Evolutionary conservation across 35 echinoderm and acorn worm species (phyloP).

Genomic region (Hemicentrotus pulcherrimus): DNA sequence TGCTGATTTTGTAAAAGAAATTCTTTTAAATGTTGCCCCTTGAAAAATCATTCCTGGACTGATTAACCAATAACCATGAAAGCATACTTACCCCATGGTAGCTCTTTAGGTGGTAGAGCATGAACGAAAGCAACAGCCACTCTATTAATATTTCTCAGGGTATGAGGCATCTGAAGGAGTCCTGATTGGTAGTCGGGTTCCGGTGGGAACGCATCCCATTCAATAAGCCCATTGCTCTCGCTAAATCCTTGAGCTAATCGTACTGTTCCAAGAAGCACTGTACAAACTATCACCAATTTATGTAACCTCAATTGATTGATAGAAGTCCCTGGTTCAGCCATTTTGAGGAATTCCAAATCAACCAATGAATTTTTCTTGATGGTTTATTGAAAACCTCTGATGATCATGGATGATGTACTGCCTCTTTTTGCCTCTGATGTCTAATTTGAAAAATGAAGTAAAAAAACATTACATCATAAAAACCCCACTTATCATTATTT

Average conservation of each 20-base stretch:
- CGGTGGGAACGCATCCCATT: conserved; percentile 50
- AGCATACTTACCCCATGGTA: conserved; percentile 56
- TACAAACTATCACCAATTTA: not conserved
- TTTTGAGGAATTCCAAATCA: not conserved
- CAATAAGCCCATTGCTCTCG: conserved; percentile 1
- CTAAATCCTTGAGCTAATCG: not conserved
- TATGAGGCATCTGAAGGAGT: not conserved
- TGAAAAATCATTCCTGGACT: not conserved
- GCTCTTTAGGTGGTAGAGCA: conserved; percentile 49
- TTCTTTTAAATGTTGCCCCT: too few species aligned
- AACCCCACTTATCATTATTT: too few species aligned
- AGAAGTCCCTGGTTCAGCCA: not conserved
- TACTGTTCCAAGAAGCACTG: not conserved
- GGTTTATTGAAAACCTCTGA: too few species aligned
- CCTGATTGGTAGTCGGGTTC: conserved; percentile 50
- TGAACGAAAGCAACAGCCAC: conserved; percentile 51
- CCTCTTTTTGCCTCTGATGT: too few species aligned
- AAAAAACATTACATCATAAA: too few species aligned
- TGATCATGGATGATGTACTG: too few species aligned
- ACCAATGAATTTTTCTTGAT: too few species aligned
- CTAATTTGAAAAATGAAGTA: too few species aligned
- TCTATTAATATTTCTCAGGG: conserved; percentile 8
- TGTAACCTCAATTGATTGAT: not conserved
- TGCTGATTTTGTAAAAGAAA: too few species aligned
- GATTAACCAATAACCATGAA: not conserved